These are phyloP conservation scores for Mobula hypostoma DNA, from an alignment of 2,113 vertebrate genomes.

Conservation along the genomic window DNA sequence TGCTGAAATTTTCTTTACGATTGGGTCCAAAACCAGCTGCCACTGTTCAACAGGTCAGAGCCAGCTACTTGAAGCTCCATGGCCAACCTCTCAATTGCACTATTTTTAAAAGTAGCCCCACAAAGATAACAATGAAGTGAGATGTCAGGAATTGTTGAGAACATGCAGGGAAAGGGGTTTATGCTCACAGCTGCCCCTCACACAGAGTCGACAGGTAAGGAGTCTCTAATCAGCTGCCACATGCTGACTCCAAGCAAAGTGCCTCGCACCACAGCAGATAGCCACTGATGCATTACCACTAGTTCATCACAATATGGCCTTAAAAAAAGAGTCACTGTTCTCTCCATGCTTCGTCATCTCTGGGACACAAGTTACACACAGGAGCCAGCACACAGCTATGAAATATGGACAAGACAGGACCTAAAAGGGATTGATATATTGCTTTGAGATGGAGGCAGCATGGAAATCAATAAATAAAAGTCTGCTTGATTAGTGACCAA, in stretches of 20 bases:
- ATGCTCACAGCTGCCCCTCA: neutral
- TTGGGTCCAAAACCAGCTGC: slow-evolving; percentile 35
- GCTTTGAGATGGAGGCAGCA: neutral
- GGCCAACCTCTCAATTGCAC: neutral
- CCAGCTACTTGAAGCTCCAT: no score
- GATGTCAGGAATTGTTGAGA: neutral
- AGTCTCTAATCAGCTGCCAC: neutral
- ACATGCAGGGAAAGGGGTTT: neutral
- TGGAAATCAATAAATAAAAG: neutral
- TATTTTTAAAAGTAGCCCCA: neutral
- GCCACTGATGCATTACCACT: neutral
- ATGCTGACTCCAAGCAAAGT: neutral
- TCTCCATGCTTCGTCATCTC: neutral
- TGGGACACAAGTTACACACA: neutral
- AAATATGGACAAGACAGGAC: neutral
- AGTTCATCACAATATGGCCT: neutral
- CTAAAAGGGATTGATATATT: neutral
- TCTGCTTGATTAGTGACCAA: neutral
- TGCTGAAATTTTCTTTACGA: slow-evolving; percentile 27
- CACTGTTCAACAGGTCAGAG: slow-evolving; percentile 3
- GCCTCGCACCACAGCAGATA: neutral
- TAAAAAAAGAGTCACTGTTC: neutral
- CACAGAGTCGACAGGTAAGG: neutral
- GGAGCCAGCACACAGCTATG: neutral
- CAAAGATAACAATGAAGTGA: neutral